Evolutionary conservation across 2,113 vertebrate species (phyloP).

Genomic region (Pygoscelis antarcticus): DNA sequence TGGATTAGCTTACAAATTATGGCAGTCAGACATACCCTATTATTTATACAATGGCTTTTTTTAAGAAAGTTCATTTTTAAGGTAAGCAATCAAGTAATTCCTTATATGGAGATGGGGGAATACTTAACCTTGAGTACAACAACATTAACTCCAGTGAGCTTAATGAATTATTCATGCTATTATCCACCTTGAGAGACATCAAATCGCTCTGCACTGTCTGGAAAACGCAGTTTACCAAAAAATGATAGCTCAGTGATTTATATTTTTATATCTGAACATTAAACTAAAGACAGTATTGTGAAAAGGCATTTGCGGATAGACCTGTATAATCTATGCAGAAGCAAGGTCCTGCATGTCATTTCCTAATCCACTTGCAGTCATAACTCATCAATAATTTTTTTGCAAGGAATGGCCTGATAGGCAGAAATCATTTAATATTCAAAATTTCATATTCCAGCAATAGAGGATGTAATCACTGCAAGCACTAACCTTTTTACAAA

Average conservation of each 20-base stretch:
- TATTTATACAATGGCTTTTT: conserved; percentile 29
- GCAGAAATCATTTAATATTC: conserved; percentile 31
- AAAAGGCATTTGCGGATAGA: neutral
- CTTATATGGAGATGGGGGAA: conserved; percentile 36
- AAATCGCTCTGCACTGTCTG: conserved; percentile 40
- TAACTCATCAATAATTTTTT: conserved; percentile 43
- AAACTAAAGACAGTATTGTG: neutral
- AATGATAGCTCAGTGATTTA: conserved; percentile 34
- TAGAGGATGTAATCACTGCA: neutral
- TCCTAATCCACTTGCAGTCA: neutral
- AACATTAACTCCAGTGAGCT: conserved; percentile 28
- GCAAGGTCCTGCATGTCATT: neutral
- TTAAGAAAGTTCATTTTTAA: conserved; percentile 48
- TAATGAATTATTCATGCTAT: conserved; percentile 72
- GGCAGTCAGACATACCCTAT: neutral
- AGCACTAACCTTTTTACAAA: neutral
- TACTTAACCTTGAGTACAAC: conserved; percentile 68
- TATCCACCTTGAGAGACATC: conserved; percentile 57
- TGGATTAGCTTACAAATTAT: neutral
- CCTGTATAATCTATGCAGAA: neutral
- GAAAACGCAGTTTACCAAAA: conserved; percentile 30
- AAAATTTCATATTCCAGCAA: neutral
- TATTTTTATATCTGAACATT: conserved; percentile 23
- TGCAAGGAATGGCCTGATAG: neutral
- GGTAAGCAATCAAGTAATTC: conserved; percentile 42